Evolutionary conservation across 2,113 vertebrate genomes (phyloP), one percentile per base, ranked within the genome.

Genomic region (Hyla sarda): DNA sequence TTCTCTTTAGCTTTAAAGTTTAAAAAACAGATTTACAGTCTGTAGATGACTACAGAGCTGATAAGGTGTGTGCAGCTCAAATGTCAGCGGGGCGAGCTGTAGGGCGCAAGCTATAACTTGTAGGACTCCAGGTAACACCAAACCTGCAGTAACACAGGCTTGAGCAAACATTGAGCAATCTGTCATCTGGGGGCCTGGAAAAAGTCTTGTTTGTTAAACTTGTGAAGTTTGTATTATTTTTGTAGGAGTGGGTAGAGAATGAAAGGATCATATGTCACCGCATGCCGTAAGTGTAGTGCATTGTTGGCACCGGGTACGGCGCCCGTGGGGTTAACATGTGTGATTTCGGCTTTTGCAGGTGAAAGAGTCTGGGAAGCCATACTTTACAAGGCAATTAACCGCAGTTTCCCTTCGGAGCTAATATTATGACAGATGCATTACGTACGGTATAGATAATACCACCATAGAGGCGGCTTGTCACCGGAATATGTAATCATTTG

Each of bases 151-250:
- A 79, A 85, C 56, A 85, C 37, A 52, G 28, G 16, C 47, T 34
- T 79, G 84, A 45, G 84, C 62, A 86, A 86, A 86, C 76, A 86
- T 56, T 67, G 65, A 16, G 60, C 23, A 34, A 85, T 75, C 73
- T 60, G 16, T 52, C 83, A 41, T 58, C 60, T 65, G 45, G 58
- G 60, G 48, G 32, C 16, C 45, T 25, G 12, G 19, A 80, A 12
- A 30, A 56, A 47, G n/a, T n/a, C 45, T 52, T 65, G 72, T 47
- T 77, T 85, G 58, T 54, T 85, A 16, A 34, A 52, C 32, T 30
- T 58, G 54, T 67, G 60, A 37, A 52, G 21, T 48, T 52, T 56
- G 32, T 41, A 58, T 86, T 71, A 76, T 85, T 71, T 71, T 47
- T 47, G 48, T 71, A 32, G 75, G 60, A 79, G 60, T 28, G 32